Conservation (phyloP, 1,140 invertebrate species). For the Dryas iulia region DNA sequence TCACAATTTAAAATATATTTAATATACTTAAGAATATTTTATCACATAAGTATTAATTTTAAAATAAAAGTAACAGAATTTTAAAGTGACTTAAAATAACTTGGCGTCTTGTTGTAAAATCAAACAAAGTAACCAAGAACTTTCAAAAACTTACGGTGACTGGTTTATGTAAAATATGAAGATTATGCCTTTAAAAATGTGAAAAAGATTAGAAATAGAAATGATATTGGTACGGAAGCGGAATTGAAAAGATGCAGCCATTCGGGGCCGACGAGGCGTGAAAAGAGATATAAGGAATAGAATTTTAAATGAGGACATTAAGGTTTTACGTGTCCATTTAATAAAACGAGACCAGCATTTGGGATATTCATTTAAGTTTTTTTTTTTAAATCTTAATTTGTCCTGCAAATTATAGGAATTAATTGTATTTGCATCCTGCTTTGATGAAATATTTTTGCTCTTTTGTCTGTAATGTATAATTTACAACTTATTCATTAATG, state of each 20-base stretch:
- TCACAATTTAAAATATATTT: too few relatives aligned
- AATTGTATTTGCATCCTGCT: background rate
- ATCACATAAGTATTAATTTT: too few relatives aligned
- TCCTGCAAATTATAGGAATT: background rate
- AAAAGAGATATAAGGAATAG: constrained; percentile 25
- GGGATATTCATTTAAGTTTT: background rate
- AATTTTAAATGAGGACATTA: constrained; percentile 25
- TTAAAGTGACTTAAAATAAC: too few relatives aligned
- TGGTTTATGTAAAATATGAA: background rate
- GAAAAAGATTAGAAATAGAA: constrained; percentile 14
- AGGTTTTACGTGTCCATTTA: constrained; percentile 22
- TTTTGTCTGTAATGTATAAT: too few relatives aligned
- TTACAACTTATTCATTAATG: too few relatives aligned
- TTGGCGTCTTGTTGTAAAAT: too few relatives aligned
- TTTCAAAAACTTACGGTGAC: background rate
- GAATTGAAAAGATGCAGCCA: constrained; percentile 24
- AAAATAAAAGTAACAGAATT: too few relatives aligned
- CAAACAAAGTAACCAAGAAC: background rate
- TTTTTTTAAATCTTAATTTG: background rate
- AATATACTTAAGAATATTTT: too few relatives aligned
- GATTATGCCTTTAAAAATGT: background rate
- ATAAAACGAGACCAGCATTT: constrained; percentile 20
- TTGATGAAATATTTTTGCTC: too few relatives aligned
- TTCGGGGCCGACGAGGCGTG: constrained; percentile 18
- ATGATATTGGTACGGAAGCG: constrained; percentile 13